Percentiles rank a stretch among this genome's conserved stretches.
phyloP scores from a whole-genome alignment of 2,113 vertebrate genomes.

The Synodontis membranacea region DNA sequence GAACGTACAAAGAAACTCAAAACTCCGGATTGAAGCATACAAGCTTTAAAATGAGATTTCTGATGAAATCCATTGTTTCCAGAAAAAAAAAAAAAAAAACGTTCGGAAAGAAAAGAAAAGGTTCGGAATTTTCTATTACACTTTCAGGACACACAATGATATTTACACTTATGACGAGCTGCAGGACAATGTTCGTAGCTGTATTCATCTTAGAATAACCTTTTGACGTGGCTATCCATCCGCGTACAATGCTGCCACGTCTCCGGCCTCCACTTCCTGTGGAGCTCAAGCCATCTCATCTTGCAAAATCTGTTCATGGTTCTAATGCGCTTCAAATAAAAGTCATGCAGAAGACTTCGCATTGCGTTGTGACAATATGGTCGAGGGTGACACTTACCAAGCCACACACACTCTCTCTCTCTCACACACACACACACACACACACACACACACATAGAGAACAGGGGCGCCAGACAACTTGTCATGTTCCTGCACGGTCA shows the following conservation, averaged over 20 bases:
- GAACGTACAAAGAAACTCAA: not conserved
- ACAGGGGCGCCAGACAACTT: not conserved
- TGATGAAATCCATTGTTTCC: not conserved
- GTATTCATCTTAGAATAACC: slow-evolving; percentile 12
- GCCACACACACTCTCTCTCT: too few relatives aligned
- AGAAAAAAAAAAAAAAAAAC: not conserved
- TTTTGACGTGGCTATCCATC: too few relatives aligned
- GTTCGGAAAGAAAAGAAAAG: too few relatives aligned
- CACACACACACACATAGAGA: not conserved
- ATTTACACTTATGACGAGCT: not conserved
- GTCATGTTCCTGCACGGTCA: not conserved
- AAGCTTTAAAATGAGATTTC: not conserved
- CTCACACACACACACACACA: not conserved
- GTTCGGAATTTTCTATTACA: not conserved
- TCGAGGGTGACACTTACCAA: not conserved
- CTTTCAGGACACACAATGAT: not conserved
- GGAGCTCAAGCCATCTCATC: not conserved
- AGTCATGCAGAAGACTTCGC: not conserved
- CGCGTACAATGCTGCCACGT: not conserved
- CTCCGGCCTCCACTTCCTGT: not conserved
- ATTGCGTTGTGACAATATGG: not conserved
- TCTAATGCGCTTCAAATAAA: slow-evolving; percentile 21
- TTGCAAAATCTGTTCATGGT: slow-evolving; percentile 4
- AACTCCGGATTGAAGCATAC: not conserved
- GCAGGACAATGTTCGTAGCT: not conserved